Base-by-base conservation (phyloP, 2,797 vertebrate genomes). In the Adrianichthys oophorus region DNA sequence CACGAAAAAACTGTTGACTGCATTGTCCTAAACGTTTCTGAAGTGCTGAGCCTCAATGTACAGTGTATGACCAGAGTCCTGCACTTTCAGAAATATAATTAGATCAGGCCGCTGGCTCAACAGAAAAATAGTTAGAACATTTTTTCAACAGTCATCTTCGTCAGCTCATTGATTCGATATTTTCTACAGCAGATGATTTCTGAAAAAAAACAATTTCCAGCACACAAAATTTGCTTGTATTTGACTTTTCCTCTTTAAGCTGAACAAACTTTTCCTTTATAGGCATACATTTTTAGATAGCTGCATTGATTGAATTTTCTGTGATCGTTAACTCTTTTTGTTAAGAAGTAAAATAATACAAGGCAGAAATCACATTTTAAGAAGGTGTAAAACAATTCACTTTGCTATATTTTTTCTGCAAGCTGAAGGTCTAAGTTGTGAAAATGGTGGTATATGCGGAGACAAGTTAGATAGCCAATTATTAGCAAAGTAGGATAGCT, bases 181-280 rank as follows among this genome's bases (percentile, higher is more conserved):
- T 48, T 67, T 52, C 16, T 21, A 29, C 29, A 41, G 54, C 17
- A 15, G 55, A 52, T 16, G 56, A 50, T 41, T 52, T 49, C 56
- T 41, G 17, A 10, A 46, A 10, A 10, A 18, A 44, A 17, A 44
- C 14, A 4, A 5, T 18, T 60, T 58, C 29, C 48, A 48, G 13
- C 59, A 23, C 10, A 29, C 26, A 60, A 1, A 4, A 42, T 5
- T 15, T 29, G 23, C 51, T 59, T 64, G 41, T 61, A 18, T 21
- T 70, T 60, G 15, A 47, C 58, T 72, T 67, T 62, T 65, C 63
- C 65, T 70, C 62, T 57, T 41, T 14, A 48, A 60, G 42, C 58
- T 72, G 68, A 29, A 70, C 50, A 68, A 70, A 52, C 69, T 57
- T 44, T 48, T 24, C 15, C 49, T 45, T 3, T 17, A n/a, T 23